Percentiles rank a stretch among this genome's conserved stretches.
phyloP scores from a whole-genome alignment of 92 coral and sea anemone species.

The Galaxea fascicularis region DNA sequence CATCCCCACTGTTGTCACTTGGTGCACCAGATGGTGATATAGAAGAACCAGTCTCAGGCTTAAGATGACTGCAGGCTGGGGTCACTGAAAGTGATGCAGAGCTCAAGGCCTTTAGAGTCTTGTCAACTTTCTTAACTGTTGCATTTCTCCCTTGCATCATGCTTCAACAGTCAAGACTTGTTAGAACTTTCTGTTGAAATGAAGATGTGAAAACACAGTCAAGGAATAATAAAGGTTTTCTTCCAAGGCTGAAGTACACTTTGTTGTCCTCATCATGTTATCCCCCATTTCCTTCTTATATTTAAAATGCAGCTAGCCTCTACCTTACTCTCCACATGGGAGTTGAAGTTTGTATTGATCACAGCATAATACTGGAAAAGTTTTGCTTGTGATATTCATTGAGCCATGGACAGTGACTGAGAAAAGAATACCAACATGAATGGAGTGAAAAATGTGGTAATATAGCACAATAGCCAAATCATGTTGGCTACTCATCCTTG shows the following conservation, averaged over 20 bases:
- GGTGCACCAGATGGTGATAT: not conserved
- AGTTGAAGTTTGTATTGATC: too few relatives aligned
- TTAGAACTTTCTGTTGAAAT: not conserved
- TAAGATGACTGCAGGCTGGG: not conserved
- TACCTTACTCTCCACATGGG: too few relatives aligned
- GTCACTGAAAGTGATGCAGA: conserved; percentile 34
- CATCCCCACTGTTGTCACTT: conserved; percentile 63
- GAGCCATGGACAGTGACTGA: too few relatives aligned
- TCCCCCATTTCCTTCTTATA: too few relatives aligned
- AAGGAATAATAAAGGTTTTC: too few relatives aligned
- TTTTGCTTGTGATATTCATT: too few relatives aligned
- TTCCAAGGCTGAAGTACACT: not conserved
- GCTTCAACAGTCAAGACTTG: not conserved
- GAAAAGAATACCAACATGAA: too few relatives aligned
- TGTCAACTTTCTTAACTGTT: conserved; percentile 79
- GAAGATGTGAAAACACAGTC: not conserved
- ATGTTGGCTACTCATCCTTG: conserved; percentile 5
- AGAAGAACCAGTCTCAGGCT: not conserved
- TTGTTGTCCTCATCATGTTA: not conserved
- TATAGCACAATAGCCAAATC: too few relatives aligned
- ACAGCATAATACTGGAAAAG: too few relatives aligned
- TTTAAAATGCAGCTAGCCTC: too few relatives aligned
- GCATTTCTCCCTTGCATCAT: conserved; percentile 39
- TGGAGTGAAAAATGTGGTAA: too few relatives aligned
- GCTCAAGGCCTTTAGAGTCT: conserved; percentile 75